Percentiles rank a stretch among this genome's conserved stretches.
phyloP scores from a whole-genome alignment of 2,888 invertebrate genomes.

The Acanthopleura granulata region DNA sequence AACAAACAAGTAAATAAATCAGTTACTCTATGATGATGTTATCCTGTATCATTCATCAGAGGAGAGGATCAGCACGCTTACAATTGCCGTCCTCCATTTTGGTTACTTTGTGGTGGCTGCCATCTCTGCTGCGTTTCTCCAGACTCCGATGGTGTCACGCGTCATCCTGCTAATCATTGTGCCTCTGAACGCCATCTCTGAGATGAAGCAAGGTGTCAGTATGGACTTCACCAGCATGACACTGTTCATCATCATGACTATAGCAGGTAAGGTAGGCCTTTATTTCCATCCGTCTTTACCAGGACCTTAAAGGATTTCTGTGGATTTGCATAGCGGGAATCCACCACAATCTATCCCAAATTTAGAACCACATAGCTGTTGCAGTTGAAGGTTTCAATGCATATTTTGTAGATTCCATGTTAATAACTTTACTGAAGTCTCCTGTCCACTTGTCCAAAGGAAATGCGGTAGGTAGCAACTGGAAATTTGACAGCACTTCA shows the following conservation, averaged over 20 bases:
- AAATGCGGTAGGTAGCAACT: too few relatives aligned
- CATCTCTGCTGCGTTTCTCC: constrained; percentile 58
- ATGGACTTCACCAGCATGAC: constrained; percentile 55
- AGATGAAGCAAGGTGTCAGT: constrained; percentile 46
- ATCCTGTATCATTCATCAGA: constrained; percentile 42
- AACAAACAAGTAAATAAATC: neutral
- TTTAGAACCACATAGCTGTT: too few relatives aligned
- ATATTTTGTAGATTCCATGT: too few relatives aligned
- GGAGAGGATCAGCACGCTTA: constrained; percentile 52
- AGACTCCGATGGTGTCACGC: constrained; percentile 53
- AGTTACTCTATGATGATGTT: neutral
- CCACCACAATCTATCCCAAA: too few relatives aligned
- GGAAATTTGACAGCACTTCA: too few relatives aligned
- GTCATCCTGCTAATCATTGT: constrained; percentile 52
- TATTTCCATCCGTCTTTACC: too few relatives aligned
- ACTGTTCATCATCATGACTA: constrained; percentile 45
- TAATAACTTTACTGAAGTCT: too few relatives aligned
- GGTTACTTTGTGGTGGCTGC: constrained; percentile 60
- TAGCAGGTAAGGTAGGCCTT: constrained; percentile 48
- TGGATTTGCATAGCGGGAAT: too few relatives aligned
- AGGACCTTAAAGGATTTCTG: too few relatives aligned
- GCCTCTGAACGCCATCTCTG: constrained; percentile 54
- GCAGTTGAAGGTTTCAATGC: too few relatives aligned
- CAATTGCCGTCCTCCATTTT: constrained; percentile 53
- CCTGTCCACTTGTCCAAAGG: too few relatives aligned